phyloP scores from a whole-genome alignment of 2,888 invertebrate species.

The Agrochola lota region DNA sequence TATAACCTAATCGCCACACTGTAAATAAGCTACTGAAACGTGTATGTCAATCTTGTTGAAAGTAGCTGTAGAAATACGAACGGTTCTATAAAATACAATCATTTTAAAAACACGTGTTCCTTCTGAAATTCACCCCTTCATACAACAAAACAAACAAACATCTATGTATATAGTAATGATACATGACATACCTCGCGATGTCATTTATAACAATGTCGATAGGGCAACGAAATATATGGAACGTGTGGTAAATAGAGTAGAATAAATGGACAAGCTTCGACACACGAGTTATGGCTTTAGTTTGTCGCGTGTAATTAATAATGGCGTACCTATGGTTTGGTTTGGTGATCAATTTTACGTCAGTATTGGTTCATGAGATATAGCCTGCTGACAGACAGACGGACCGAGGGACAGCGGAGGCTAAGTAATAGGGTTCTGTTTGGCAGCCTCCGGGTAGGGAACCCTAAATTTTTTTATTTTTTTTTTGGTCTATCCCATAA shows the following conservation, averaged over 20 bases:
- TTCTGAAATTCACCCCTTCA: neutral
- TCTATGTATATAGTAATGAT: neutral
- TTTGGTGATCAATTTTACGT: constrained; percentile 33
- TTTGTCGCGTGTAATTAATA: constrained; percentile 43
- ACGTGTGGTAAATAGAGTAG: constrained; percentile 40
- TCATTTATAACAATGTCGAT: constrained; percentile 15
- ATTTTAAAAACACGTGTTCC: neutral
- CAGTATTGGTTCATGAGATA: neutral
- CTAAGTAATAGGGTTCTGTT: no score
- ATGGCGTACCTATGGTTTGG: neutral
- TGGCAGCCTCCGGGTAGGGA: no score
- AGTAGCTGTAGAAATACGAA: no score
- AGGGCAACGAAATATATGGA: constrained; percentile 22
- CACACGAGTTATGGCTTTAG: constrained; percentile 47
- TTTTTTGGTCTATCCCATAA: no score
- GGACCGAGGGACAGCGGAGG: no score
- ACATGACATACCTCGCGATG: constrained; percentile 14
- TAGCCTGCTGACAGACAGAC: no score
- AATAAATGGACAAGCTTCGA: constrained; percentile 41
- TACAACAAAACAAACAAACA: constrained; percentile 7
- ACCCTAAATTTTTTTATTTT: no score
- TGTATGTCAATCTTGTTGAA: no score
- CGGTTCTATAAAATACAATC: no score
- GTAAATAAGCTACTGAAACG: no score
- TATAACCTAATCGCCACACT: no score